These are phyloP conservation scores for Conger conger DNA, from an alignment of 2,113 vertebrate genomes.

Conservation along the genomic window DNA sequence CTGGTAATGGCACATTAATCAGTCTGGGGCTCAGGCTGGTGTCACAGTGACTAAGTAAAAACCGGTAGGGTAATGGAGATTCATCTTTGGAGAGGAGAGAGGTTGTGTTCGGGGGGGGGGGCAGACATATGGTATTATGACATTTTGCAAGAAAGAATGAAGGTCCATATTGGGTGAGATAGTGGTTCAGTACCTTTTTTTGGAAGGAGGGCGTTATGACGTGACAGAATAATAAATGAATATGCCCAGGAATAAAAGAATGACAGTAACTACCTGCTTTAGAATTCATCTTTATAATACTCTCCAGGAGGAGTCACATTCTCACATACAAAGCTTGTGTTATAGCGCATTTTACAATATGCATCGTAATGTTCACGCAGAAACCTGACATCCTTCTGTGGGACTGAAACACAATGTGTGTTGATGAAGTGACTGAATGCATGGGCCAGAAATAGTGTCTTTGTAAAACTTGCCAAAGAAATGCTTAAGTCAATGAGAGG, in stretches of 20 bases:
- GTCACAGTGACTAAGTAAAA: background rate
- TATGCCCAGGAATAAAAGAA: background rate
- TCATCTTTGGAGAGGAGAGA: background rate
- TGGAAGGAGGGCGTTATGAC: background rate
- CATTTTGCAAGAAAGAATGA: background rate
- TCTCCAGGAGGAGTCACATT: too few relatives aligned
- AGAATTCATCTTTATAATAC: background rate
- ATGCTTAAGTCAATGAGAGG: background rate
- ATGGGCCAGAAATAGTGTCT: background rate
- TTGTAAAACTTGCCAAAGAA: background rate
- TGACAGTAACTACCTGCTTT: background rate
- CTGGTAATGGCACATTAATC: background rate
- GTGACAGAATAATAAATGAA: background rate
- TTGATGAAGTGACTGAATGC: background rate
- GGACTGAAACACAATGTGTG: background rate
- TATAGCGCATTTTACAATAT: too few relatives aligned
- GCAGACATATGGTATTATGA: background rate
- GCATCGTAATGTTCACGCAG: too few relatives aligned
- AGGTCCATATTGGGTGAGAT: background rate
- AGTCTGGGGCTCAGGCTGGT: background rate
- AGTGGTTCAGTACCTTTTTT: background rate
- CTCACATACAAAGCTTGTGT: too few relatives aligned
- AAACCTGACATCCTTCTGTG: background rate
- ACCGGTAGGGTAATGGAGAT: slow-evolving; percentile 14
- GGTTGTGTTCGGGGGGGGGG: background rate